Evolutionary conservation across 1,140 invertebrate genomes (phyloP).

Genomic region (Eumeta japonica): DNA sequence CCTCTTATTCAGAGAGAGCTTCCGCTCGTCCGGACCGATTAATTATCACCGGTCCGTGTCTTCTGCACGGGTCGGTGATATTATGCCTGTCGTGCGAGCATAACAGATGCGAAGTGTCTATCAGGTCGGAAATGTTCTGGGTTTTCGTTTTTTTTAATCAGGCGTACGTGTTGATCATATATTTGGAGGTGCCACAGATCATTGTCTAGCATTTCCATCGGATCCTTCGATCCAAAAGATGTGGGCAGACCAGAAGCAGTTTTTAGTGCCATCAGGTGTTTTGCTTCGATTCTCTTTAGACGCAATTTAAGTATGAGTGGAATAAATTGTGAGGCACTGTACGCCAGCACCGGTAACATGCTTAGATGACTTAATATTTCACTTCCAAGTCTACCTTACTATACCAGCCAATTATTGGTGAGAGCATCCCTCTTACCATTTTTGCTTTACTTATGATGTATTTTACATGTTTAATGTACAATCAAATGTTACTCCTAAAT

Average conservation of each 20-base stretch:
- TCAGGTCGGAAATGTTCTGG: too few relatives aligned
- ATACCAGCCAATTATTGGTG: conserved; percentile 6
- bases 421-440: too few relatives aligned
- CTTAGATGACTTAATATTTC: conserved; percentile 4
- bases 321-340: conserved; percentile 5
- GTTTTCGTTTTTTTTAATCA: too few relatives aligned
- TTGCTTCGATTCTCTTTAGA: conserved; percentile 3
- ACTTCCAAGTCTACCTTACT: conserved; percentile 3
- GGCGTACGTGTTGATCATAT: too few relatives aligned
- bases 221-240: neutral
- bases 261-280: conserved; percentile 6
- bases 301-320: too few relatives aligned
- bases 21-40: too few relatives aligned
- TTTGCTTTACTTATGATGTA: neutral
- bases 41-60: too few relatives aligned
- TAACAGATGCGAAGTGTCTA: too few relatives aligned
- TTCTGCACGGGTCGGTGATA: too few relatives aligned
- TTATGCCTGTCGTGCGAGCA: too few relatives aligned
- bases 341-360: conserved; percentile 7
- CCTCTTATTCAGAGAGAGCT: too few relatives aligned
- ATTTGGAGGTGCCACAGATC: conserved; percentile 6
- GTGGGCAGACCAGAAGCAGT: conserved; percentile 2
- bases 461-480: conserved; percentile 4
- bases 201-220: conserved; percentile 3
- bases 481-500: conserved; percentile 6